Percentiles rank a stretch among this genome's conserved stretches.
Conservation (phyloP, 1,140 invertebrate genomes). For the Drosophila arawakana region DNA sequence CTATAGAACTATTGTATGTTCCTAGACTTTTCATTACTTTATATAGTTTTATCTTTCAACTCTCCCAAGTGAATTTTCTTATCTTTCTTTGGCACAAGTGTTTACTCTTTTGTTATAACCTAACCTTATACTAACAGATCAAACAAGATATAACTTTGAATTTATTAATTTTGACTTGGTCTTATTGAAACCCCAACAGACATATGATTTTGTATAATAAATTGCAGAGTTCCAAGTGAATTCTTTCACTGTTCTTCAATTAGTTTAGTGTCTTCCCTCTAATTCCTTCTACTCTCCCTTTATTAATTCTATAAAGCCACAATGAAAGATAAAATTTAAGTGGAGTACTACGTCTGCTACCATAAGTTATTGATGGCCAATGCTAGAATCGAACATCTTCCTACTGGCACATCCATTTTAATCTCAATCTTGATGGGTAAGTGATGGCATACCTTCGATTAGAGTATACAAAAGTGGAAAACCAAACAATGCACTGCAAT, state of each 20-base stretch:
- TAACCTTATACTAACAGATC: too few species aligned
- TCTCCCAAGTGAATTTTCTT: too few species aligned
- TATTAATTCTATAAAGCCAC: too few species aligned
- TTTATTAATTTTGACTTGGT: background rate
- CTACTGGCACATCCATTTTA: background rate
- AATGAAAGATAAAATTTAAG: too few species aligned
- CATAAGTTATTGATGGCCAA: background rate
- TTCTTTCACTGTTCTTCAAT: background rate
- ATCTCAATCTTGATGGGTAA: slow-evolving; percentile 8
- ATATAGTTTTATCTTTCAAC: background rate
- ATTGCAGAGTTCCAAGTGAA: too few species aligned
- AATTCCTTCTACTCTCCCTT: background rate
- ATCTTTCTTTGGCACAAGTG: too few species aligned
- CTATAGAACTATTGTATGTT: too few species aligned
- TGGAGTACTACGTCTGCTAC: background rate
- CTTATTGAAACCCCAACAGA: background rate
- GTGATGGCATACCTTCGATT: slow-evolving; percentile 5
- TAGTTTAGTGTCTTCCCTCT: background rate
- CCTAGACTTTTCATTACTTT: background rate
- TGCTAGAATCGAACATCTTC: background rate
- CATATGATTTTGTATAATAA: too few species aligned
- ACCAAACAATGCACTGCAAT: slow-evolving; percentile 68
- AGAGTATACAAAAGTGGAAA: slow-evolving; percentile 57
- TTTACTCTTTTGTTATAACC: too few species aligned
- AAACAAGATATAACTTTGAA: background rate